A percentile compares a stretch with the other conserved stretches of the same genome.
Evolutionary conservation across 2,113 vertebrate genomes (phyloP).

Genomic region (Murina feae): DNA sequence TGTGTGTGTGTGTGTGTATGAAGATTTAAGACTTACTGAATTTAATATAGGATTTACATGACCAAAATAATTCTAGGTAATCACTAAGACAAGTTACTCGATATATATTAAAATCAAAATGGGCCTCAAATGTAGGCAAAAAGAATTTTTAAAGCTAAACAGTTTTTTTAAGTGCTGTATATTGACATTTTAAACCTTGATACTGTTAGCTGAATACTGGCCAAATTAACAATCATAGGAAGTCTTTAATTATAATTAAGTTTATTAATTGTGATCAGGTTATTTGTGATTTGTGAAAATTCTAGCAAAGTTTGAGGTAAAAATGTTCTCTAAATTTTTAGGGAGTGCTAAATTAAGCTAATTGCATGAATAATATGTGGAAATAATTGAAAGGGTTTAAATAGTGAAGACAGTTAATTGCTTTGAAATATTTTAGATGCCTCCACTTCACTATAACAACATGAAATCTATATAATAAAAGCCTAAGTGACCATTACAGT

Average conservation of each 20-base stretch:
- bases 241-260: neutral
- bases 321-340: neutral
- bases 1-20: too few relatives aligned
- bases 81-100: neutral
- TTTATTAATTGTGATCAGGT: neutral
- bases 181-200: slow-evolving; percentile 27
- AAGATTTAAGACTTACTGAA: neutral
- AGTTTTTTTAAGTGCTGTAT: neutral
- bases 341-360: neutral
- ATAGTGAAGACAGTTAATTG: neutral
- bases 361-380: neutral
- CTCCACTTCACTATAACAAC: neutral
- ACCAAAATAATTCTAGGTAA: neutral
- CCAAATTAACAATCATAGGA: neutral
- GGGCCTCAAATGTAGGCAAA: neutral
- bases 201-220: neutral
- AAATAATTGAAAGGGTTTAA: neutral
- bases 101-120: slow-evolving; percentile 1
- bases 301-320: neutral
- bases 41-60: neutral
- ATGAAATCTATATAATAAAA: too few relatives aligned
- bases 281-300: slow-evolving; percentile 22
- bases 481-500: too few relatives aligned
- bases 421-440: neutral
- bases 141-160: slow-evolving; percentile 3